Conservation (phyloP, 2,113 vertebrate species). For the Labeo catla region DNA sequence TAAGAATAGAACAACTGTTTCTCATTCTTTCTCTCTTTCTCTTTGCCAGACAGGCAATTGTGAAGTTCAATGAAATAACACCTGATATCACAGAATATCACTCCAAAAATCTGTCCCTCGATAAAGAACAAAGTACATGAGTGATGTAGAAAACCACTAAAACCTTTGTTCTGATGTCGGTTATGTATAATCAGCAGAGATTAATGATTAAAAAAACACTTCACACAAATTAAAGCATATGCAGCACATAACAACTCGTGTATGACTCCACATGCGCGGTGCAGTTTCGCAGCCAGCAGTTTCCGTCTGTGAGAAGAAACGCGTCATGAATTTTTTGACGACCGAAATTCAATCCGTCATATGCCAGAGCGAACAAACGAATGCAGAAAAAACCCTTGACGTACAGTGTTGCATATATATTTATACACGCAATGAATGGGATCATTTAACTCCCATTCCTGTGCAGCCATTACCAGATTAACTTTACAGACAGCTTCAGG, state of each 20-base stretch:
- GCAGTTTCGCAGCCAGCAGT: conserved; percentile 4
- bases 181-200: conserved; percentile 6
- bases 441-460: conserved; percentile 61
- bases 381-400: background rate
- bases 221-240: background rate
- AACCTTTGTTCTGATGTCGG: background rate
- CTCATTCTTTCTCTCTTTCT: conserved; percentile 59
- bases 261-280: conserved; percentile 16
- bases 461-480: conserved; percentile 63
- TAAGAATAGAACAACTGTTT: conserved; percentile 60
- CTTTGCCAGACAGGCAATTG: conserved; percentile 61
- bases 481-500: conserved; percentile 64
- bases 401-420: conserved; percentile 40
- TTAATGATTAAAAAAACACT: background rate
- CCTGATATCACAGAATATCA: conserved; percentile 41
- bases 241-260: conserved; percentile 11
- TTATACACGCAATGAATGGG: conserved; percentile 30
- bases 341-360: background rate
- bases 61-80: conserved; percentile 21
- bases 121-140: conserved; percentile 15
- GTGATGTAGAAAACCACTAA: background rate
- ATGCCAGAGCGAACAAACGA: conserved; percentile 13
- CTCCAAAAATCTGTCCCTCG: background rate
- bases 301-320: conserved; percentile 29
- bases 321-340: conserved; percentile 40